These are phyloP conservation scores for Hermaeophaga mercurialis DNA, from an alignment of 2,888 invertebrate species.

Conservation along the genomic window DNA sequence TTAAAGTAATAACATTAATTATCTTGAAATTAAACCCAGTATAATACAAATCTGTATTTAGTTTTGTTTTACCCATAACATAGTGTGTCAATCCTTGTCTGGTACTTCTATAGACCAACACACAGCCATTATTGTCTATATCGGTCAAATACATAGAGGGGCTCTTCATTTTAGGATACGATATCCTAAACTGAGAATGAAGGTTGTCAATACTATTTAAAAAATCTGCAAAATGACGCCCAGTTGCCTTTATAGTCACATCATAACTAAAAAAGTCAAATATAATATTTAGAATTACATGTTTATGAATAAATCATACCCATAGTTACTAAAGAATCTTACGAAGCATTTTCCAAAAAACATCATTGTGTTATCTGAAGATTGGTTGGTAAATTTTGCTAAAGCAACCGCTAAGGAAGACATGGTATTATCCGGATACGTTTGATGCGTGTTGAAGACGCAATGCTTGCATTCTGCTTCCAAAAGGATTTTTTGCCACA, in stretches of 20 bases:
- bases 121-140: slow-evolving; percentile 82
- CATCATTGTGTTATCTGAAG: slow-evolving; percentile 79
- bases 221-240: slow-evolving; percentile 89
- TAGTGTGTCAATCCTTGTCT: slow-evolving; percentile 83
- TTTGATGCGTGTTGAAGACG: slow-evolving; percentile 82
- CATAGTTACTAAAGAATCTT: slow-evolving; percentile 85
- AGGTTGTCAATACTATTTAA: slow-evolving; percentile 91
- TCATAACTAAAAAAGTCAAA: slow-evolving; percentile 70
- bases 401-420: slow-evolving; percentile 78
- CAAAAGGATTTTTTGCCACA: slow-evolving; percentile 75
- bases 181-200: slow-evolving; percentile 88
- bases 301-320: slow-evolving; percentile 58
- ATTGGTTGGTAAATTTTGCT: slow-evolving; percentile 65
- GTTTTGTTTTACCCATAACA: slow-evolving; percentile 69
- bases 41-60: no score
- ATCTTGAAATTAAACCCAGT: no score
- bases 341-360: slow-evolving; percentile 92
- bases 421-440: slow-evolving; percentile 83
- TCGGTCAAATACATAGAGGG: slow-evolving; percentile 91
- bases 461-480: slow-evolving; percentile 73
- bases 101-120: slow-evolving; percentile 83
- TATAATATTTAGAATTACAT: background rate
- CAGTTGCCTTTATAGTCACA: slow-evolving; percentile 84
- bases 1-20: no score
- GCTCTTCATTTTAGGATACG: slow-evolving; percentile 92